Evolutionary conservation across 2,113 vertebrate genomes (phyloP).

Genomic region (Pionites leucogaster): DNA sequence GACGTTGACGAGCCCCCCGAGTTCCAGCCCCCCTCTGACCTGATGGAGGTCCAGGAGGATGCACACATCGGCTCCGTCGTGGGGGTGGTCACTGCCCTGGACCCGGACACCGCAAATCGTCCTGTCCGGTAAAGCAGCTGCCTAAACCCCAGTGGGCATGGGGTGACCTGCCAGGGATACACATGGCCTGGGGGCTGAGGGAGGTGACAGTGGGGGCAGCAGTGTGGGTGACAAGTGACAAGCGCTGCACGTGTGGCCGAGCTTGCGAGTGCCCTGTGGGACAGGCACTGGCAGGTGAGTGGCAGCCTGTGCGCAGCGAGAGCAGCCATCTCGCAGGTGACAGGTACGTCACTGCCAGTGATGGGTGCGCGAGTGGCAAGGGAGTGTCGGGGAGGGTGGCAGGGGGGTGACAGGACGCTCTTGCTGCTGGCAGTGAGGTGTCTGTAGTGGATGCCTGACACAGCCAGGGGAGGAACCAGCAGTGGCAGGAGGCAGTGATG

Average conservation of each 20-base stretch:
- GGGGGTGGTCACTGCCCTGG: constrained; percentile 88
- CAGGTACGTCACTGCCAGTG: neutral
- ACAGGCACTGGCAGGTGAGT: neutral
- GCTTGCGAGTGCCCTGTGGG: neutral
- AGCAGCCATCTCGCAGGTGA: neutral
- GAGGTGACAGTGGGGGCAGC: neutral
- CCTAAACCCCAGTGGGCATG: fast-evolving
- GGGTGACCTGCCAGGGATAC: neutral
- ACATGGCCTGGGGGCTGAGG: fast-evolving
- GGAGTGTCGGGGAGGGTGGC: neutral
- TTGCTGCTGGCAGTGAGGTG: neutral
- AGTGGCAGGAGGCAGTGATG: neutral
- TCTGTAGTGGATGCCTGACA: neutral
- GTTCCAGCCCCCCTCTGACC: constrained; percentile 83
- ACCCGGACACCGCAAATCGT: constrained; percentile 89
- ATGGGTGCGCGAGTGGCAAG: neutral
- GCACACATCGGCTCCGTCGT: constrained; percentile 87
- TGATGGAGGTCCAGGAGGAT: constrained; percentile 95
- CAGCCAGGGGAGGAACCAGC: neutral
- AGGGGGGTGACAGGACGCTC: neutral
- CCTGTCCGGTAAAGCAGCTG: constrained; percentile 83
- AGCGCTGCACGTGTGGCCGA: neutral
- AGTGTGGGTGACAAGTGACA: neutral
- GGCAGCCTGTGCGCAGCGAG: neutral
- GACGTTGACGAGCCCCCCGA: constrained; percentile 92